These are phyloP conservation scores for Ostrea edulis DNA, from an alignment of 1,140 invertebrate species.

Conservation along the genomic window DNA sequence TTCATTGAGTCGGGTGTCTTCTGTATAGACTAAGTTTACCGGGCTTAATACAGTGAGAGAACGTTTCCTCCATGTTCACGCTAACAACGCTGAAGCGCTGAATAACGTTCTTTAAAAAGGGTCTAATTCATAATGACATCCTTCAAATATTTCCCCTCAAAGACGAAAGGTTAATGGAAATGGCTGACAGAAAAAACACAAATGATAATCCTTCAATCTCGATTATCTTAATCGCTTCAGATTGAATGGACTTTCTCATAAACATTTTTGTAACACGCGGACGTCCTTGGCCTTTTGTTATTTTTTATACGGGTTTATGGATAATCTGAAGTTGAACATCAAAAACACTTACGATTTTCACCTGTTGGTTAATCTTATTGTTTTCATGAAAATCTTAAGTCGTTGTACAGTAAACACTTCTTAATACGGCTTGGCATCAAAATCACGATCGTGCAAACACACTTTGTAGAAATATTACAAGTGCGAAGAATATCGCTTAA, in stretches of 20 bases:
- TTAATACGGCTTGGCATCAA: not conserved
- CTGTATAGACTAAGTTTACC: no score
- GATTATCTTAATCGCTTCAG: not conserved
- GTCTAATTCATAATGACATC: no score
- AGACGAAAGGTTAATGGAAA: no score
- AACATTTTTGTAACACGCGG: not conserved
- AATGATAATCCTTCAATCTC: not conserved
- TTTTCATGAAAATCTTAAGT: not conserved
- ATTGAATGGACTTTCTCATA: not conserved
- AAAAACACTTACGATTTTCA: not conserved
- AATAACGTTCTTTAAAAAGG: not conserved
- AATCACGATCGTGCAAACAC: not conserved
- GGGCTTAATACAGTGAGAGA: not conserved
- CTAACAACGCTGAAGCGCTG: not conserved
- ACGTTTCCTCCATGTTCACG: not conserved
- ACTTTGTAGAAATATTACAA: not conserved
- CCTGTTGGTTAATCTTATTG: not conserved
- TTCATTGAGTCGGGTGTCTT: not conserved
- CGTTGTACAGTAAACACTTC: not conserved
- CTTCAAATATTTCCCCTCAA: no score
- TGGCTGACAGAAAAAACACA: no score
- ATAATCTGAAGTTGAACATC: not conserved
- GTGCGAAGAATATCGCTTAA: not conserved
- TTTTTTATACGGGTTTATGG: no score
- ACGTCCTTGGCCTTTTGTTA: no score